These are phyloP conservation scores for Neolamprologus variostigma DNA, from an alignment of 2,113 vertebrate species.

Conservation along the genomic window DNA sequence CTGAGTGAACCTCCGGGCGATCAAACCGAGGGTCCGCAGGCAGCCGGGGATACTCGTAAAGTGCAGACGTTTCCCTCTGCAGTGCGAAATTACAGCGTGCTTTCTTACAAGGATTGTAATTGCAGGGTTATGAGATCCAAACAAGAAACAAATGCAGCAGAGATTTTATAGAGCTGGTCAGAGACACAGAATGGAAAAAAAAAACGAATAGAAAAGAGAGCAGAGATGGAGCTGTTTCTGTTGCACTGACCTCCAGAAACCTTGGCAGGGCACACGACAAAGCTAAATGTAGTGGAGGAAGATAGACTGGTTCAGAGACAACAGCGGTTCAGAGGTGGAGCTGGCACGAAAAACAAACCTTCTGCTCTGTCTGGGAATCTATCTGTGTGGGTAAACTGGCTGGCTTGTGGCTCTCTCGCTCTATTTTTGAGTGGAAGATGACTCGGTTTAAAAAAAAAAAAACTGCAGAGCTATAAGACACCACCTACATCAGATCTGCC, in stretches of 20 bases:
- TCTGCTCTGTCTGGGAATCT: slow-evolving; percentile 35
- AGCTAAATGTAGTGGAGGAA: slow-evolving; percentile 46
- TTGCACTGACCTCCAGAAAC: slow-evolving; percentile 29
- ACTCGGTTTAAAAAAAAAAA: not conserved
- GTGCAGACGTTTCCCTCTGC: not conserved
- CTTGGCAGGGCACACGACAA: slow-evolving; percentile 34
- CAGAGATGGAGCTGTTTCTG: slow-evolving; percentile 12
- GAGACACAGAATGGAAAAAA: not conserved
- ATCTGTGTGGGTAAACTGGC: slow-evolving; percentile 22
- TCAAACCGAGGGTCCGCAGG: not conserved
- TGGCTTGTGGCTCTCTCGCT: not conserved
- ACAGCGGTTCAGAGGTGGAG: slow-evolving; percentile 45
- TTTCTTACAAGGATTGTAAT: slow-evolving; percentile 21
- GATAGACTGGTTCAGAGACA: slow-evolving; percentile 36
- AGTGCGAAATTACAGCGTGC: slow-evolving; percentile 14
- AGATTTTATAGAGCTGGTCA: slow-evolving; percentile 3
- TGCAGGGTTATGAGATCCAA: slow-evolving; percentile 21
- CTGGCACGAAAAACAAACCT: slow-evolving; percentile 33
- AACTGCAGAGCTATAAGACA: not conserved
- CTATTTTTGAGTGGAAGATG: not conserved
- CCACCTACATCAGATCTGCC: slow-evolving; percentile 22
- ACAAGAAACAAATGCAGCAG: slow-evolving; percentile 6
- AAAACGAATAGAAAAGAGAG: not conserved
- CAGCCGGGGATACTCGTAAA: not conserved
- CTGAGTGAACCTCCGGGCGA: not conserved